These are phyloP conservation scores for Tiliacea citrago DNA, from an alignment of 2,888 invertebrate genomes.

Conservation along the genomic window DNA sequence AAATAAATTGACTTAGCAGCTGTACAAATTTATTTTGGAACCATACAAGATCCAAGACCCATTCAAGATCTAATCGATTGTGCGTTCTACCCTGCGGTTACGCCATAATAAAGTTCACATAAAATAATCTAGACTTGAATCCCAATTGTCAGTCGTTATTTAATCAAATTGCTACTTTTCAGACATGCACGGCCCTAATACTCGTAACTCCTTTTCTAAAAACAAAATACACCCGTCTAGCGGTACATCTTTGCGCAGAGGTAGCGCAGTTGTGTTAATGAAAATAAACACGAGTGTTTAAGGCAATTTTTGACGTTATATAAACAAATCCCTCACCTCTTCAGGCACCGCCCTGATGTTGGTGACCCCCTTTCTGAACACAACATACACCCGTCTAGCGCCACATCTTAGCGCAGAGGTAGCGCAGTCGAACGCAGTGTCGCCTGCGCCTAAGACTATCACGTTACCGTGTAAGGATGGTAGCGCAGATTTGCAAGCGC, in stretches of 20 bases:
- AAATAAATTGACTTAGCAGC: no score
- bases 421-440: slow-evolving; percentile 99
- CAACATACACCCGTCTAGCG: slow-evolving; percentile 97
- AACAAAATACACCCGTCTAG: slow-evolving; percentile 96
- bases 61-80: no score
- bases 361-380: slow-evolving; percentile 98
- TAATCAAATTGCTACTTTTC: slow-evolving; percentile 92
- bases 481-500: slow-evolving; percentile 93
- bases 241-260: slow-evolving; percentile 98
- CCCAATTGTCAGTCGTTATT: no score
- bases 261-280: slow-evolving; percentile 77
- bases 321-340: slow-evolving; percentile 88
- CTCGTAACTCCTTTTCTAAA: slow-evolving; percentile 99
- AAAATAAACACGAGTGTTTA: background rate
- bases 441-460: slow-evolving; percentile 98
- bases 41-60: no score
- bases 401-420: slow-evolving; percentile 99
- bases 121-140: no score
- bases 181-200: slow-evolving; percentile 98
- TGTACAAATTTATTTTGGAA: no score
- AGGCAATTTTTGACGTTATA: background rate
- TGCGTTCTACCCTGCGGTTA: no score
- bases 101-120: no score
- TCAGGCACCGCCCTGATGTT: slow-evolving; percentile 99
- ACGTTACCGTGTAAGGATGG: slow-evolving; percentile 95